A percentile compares a stretch with the other conserved stretches of the same genome.
These are phyloP conservation scores for Aramus guarauna DNA, from an alignment of 2,113 vertebrate species.

Conservation along the genomic window DNA sequence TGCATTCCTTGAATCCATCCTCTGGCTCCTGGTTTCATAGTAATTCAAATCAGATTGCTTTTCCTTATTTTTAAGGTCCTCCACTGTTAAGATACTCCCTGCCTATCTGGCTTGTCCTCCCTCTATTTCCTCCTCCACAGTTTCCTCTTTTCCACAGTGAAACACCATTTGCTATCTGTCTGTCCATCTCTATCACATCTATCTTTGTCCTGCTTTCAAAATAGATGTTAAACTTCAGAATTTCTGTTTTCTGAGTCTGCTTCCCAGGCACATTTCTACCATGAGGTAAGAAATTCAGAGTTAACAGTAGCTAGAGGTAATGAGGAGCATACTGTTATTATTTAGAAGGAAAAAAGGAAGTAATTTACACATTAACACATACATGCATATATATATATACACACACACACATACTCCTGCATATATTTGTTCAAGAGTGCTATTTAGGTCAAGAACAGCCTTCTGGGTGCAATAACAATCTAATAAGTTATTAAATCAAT, in stretches of 20 bases:
- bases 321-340: neutral
- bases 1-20: neutral
- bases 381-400: fast-evolving
- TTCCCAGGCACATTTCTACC: neutral
- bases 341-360: neutral
- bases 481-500: neutral
- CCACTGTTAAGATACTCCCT: neutral
- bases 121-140: neutral
- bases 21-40: neutral
- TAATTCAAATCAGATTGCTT: neutral
- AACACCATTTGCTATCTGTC: neutral
- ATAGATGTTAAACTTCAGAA: neutral
- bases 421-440: neutral
- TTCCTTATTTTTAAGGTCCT: neutral
- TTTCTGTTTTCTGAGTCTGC: neutral
- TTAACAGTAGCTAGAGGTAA: neutral
- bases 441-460: neutral
- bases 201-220: neutral
- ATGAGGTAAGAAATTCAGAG: neutral
- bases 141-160: neutral
- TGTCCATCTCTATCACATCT: neutral
- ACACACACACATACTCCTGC: fast-evolving
- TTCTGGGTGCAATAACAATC: neutral
- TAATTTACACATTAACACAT: neutral
- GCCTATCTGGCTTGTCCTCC: neutral